phyloP scores from a whole-genome alignment of 2,797 vertebrate species.

The Halcyon smyrnensis region DNA sequence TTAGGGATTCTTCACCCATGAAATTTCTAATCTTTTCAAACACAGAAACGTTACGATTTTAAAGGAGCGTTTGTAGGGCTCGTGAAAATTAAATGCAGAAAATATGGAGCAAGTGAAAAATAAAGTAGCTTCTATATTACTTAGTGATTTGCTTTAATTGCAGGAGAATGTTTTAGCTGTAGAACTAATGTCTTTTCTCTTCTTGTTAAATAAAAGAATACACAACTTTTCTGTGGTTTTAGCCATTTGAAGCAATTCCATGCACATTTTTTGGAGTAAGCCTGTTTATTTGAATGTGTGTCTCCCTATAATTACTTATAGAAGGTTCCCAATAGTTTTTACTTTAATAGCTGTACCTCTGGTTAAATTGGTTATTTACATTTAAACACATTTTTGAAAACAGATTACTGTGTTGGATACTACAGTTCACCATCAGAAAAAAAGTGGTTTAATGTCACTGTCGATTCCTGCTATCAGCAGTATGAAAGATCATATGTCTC shows the following conservation, averaged over 20 bases:
- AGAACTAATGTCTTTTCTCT: not conserved
- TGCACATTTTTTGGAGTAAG: not conserved
- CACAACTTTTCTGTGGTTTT: not conserved
- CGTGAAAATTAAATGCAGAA: not conserved
- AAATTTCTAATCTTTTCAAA: constrained; percentile 15
- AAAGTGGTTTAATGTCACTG: not conserved
- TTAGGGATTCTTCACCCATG: not conserved
- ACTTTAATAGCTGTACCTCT: not conserved
- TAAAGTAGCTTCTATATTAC: not conserved
- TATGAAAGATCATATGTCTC: not conserved
- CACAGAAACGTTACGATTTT: not conserved
- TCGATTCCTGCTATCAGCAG: not conserved
- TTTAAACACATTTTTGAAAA: not conserved
- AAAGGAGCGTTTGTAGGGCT: not conserved
- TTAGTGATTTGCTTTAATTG: not conserved
- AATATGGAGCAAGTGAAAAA: not conserved
- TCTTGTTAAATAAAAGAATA: not conserved
- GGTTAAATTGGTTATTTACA: not conserved
- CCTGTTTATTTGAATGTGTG: not conserved
- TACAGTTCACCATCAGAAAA: not conserved
- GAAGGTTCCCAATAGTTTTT: not conserved
- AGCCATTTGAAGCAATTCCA: not conserved
- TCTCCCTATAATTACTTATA: not conserved
- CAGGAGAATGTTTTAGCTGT: not conserved
- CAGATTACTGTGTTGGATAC: not conserved